phyloP scores from a whole-genome alignment of 2,888 invertebrate genomes.

The Yponomeuta malinellus region DNA sequence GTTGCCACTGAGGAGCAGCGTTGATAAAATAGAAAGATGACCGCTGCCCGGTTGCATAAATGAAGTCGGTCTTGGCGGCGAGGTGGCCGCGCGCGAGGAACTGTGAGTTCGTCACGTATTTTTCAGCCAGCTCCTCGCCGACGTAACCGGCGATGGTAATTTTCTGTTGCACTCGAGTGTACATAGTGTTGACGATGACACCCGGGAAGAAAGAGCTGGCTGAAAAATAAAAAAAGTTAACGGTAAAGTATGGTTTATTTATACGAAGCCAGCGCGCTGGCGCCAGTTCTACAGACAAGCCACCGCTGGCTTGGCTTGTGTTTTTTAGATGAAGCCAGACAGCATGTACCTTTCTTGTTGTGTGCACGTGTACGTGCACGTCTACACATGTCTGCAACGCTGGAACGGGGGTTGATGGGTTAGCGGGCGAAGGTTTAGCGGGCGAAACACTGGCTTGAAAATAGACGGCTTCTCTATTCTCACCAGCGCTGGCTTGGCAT shows the following conservation, averaged over 20 bases:
- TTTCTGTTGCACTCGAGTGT: constrained; percentile 56
- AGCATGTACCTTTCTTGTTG: too few relatives aligned
- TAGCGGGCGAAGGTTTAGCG: too few relatives aligned
- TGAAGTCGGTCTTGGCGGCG: constrained; percentile 77
- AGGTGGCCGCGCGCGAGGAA: constrained; percentile 78
- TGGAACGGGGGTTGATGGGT: too few relatives aligned
- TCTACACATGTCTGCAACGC: too few relatives aligned
- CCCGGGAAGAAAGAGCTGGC: constrained; percentile 70
- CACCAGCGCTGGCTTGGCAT: too few relatives aligned
- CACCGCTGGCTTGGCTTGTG: too few relatives aligned
- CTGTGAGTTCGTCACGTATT: constrained; percentile 60
- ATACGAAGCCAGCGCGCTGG: too few relatives aligned
- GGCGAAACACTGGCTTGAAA: too few relatives aligned
- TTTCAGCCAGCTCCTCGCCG: constrained; percentile 47
- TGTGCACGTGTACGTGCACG: too few relatives aligned
- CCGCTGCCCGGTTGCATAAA: constrained; percentile 75
- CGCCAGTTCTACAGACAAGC: too few relatives aligned
- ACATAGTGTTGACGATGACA: constrained; percentile 47
- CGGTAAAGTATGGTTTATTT: neutral
- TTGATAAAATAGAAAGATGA: constrained; percentile 80
- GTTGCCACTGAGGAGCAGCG: constrained; percentile 81
- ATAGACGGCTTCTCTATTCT: too few relatives aligned
- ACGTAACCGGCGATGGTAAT: constrained; percentile 40
- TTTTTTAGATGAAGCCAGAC: too few relatives aligned
- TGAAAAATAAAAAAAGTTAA: constrained; percentile 22